Evolutionary conservation across 2,888 invertebrate genomes (phyloP).

Genomic region (Spatulosminthurus flaviceps): DNA sequence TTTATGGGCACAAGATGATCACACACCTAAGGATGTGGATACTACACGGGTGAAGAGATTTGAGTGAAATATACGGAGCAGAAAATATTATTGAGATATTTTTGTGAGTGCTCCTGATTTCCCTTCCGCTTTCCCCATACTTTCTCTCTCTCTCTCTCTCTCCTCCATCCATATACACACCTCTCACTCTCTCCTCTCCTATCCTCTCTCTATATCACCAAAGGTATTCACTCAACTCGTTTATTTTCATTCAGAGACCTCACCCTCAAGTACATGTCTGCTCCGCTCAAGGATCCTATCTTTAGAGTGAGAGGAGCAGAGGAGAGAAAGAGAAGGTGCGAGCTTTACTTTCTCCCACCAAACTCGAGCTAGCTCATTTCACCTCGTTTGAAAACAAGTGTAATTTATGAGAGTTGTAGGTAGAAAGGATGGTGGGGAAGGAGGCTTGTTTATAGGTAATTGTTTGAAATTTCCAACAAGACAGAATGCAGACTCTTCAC

Average conservation of each 20-base stretch:
- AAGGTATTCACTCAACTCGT: not conserved
- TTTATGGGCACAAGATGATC: slow-evolving; percentile 10
- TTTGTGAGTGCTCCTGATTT: not conserved
- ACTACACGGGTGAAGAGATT: slow-evolving; percentile 4
- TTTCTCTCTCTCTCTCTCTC: not conserved
- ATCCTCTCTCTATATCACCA: not conserved
- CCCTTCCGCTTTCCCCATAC: not conserved
- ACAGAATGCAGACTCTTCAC: slow-evolving; percentile 4
- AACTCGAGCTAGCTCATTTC: not conserved
- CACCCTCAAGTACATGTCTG: not conserved
- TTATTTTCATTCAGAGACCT: not conserved
- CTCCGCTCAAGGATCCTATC: too few species aligned
- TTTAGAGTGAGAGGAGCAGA: not conserved
- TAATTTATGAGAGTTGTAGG: slow-evolving; percentile 2
- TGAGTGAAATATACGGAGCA: slow-evolving; percentile 4
- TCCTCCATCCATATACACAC: too few species aligned
- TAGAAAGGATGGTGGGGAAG: not conserved
- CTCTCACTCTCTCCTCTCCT: not conserved
- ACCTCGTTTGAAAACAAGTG: slow-evolving; percentile 8
- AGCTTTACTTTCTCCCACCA: not conserved
- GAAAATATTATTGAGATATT: slow-evolving; percentile 18
- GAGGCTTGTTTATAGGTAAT: not conserved
- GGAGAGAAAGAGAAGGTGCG: not conserved
- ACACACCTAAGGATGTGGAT: not conserved
- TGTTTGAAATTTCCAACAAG: not conserved